Evolutionary conservation across 2,113 vertebrate genomes (phyloP).

Genomic region (Cyanistes caeruleus): DNA sequence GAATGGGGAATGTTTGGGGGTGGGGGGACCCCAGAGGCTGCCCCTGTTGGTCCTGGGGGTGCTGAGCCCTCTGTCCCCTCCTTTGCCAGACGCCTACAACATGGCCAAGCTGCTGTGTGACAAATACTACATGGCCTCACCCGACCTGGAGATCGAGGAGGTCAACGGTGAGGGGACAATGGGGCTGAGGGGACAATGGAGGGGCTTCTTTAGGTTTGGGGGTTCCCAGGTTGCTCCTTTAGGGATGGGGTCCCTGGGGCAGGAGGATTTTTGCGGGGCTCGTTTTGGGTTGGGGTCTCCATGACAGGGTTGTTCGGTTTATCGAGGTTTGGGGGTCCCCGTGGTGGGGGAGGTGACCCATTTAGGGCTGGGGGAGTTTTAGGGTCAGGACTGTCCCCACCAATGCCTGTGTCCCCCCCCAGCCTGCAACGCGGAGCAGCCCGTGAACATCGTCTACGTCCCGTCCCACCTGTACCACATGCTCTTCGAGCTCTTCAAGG

Average conservation of each 20-base stretch:
- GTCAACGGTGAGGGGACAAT: constrained; percentile 76
- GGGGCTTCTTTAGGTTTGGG: background rate
- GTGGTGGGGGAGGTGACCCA: accelerated
- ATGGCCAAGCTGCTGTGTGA: constrained; percentile 93
- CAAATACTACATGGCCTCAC: constrained; percentile 90
- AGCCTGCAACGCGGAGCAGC: constrained; percentile 77
- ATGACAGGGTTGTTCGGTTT: no score
- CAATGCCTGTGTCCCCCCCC: background rate
- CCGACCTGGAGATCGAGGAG: constrained; percentile 84
- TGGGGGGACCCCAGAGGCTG: background rate
- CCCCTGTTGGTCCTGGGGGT: no score
- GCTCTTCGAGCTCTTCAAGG: constrained; percentile 97
- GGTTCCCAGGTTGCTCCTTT: background rate
- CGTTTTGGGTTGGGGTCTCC: background rate
- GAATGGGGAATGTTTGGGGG: background rate
- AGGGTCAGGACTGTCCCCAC: background rate
- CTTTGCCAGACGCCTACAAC: constrained; percentile 82
- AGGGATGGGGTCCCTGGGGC: background rate
- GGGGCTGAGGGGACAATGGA: background rate
- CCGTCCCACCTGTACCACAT: constrained; percentile 97
- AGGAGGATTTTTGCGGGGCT: background rate
- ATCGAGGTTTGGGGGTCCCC: background rate
- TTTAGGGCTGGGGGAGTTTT: background rate
- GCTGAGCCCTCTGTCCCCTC: background rate
- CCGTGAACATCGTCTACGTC: constrained; percentile 89